A percentile compares a stretch with the other conserved stretches of the same genome.
phyloP scores from a whole-genome alignment of 2,113 vertebrate genomes.

The Phalacrocorax aristotelis region DNA sequence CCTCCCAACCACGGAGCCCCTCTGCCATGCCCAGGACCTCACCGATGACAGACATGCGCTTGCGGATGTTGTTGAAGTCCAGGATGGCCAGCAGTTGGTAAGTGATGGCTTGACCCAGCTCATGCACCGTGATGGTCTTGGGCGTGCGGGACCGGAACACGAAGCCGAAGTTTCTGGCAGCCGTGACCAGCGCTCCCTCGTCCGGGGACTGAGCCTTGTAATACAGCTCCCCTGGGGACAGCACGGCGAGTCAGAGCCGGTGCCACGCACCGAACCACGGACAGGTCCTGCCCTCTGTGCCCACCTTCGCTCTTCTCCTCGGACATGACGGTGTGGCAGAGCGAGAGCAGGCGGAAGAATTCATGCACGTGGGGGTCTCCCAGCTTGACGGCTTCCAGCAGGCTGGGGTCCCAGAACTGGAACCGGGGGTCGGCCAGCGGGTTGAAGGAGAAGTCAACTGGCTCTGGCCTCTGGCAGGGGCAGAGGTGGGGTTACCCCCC shows the following conservation, averaged over 20 bases:
- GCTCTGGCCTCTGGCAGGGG: conserved; percentile 68
- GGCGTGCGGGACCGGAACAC: conserved; percentile 91
- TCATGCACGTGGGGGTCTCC: conserved; percentile 82
- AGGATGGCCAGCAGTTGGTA: conserved; percentile 92
- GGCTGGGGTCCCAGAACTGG: conserved; percentile 85
- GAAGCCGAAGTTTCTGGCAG: conserved; percentile 90
- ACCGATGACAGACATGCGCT: conserved; percentile 95
- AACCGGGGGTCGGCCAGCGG: conserved; percentile 84
- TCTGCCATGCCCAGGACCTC: background rate
- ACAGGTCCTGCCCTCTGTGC: background rate
- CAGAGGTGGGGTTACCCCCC: background rate
- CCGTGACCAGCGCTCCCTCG: conserved; percentile 88
- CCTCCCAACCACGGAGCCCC: no score
- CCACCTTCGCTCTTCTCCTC: conserved; percentile 88
- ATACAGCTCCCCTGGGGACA: conserved; percentile 79
- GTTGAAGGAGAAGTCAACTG: conserved; percentile 90
- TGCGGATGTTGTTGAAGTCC: conserved; percentile 94
- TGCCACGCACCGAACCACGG: rapidly evolving
- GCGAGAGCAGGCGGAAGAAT: conserved; percentile 90
- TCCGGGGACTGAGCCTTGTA: conserved; percentile 96
- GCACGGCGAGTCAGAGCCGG: background rate
- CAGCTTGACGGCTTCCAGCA: conserved; percentile 85
- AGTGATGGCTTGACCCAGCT: conserved; percentile 83
- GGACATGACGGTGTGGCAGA: conserved; percentile 93
- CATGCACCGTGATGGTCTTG: conserved; percentile 85